Base-by-base conservation (phyloP, 2,113 vertebrate species). In the Rousettus leschenaultii region DNA sequence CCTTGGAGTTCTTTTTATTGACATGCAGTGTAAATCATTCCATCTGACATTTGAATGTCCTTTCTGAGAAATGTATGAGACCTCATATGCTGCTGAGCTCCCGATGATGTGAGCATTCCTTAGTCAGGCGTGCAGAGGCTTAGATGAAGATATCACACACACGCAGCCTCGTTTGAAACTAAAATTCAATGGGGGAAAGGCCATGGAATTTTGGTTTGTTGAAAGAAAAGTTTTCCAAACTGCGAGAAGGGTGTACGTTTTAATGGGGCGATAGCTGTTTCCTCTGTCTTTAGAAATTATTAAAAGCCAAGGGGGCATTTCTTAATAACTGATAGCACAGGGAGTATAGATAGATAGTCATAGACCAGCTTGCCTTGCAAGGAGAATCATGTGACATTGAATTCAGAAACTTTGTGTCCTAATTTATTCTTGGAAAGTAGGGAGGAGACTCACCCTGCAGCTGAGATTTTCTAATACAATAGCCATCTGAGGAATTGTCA, bases 1-100 rank as follows among this genome's bases (percentile, higher is more conserved):
- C 91, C 93, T 94, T 19, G 6, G 59, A 75, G 94, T 97, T 75
- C 97, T 95, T 95, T 92, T 84, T 96, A 97, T 97, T 96, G 97
- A 95, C 94, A 82, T 55, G 88, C 63, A 24, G 84, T 95, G 84
- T 96, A 95, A 96, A 96, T 96, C 94, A 94, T 92, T 90, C 74
- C 90, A 68, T 75, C 95, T 97, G 97, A 97, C 96, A 97, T 97
- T 97, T 97, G 96, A 88, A 95, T 97, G 97, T 97, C 96, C 96
- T 97, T 97, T 97, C 87, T 48, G 53, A 90, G 94, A 89, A 71
- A 28, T 18, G 9, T 84, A 77, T 87, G 55, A 55, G 87, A 21
- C 90, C 89, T 95, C n/a, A 92, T 74, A 4, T 24, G 86, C 30
- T 70, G 0, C 79, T 51, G 57, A 93, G 92, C 71, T 84, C 35